Base-by-base conservation (phyloP, 2,888 invertebrate genomes). In the Coecobrya sp. region DNA sequence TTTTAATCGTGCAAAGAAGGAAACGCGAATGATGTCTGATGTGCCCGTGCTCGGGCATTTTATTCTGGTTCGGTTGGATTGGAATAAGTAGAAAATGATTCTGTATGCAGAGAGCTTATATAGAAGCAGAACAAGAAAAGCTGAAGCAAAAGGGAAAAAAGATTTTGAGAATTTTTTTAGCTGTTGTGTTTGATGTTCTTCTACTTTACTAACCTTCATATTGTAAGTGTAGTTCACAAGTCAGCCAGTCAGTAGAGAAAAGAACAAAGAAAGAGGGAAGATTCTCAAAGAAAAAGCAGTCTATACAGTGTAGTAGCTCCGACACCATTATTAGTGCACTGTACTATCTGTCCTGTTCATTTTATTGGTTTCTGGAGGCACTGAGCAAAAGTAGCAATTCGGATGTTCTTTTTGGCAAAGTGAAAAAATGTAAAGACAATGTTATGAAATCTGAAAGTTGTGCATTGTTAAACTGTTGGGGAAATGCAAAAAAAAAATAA, bases 11-110 rank as follows among this genome's bases (percentile, higher is more conserved):
- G 73, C 84, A 59, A 68, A 85, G 92, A 88, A 87, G 76, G 85
- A 92, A 85, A 92, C 59, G 85, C 88, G 92, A 92, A 88, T 92
- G 92, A 88, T 92, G 88, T 22, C 92, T 92, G 88, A 88, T 76
- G 36, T 87, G 59, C 49, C 65, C n/a, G n/a, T 30, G 68, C 73
- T 85, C 88, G 84, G 85, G 84, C 36, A 76, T 92, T 92, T 92
- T 92, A 87, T 85, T 92, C n/a, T 27, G 16, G 22, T 73, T 59
- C 49, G 82, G 84, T 73, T 13, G 59, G 89, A 84, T 89, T 73
- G 82, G 82, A 73, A 84, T 68, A 81, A 42, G 22, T 84, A 7
- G 45, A 59, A 65, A 88, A 52, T 52, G 27, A 59, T 59, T 89
- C 49, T 13, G 36, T 52, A 79, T 13, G 55, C 55, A 36, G 2